Evolutionary conservation across 1,140 invertebrate species (phyloP).

Genomic region (Drosophila rufa): DNA sequence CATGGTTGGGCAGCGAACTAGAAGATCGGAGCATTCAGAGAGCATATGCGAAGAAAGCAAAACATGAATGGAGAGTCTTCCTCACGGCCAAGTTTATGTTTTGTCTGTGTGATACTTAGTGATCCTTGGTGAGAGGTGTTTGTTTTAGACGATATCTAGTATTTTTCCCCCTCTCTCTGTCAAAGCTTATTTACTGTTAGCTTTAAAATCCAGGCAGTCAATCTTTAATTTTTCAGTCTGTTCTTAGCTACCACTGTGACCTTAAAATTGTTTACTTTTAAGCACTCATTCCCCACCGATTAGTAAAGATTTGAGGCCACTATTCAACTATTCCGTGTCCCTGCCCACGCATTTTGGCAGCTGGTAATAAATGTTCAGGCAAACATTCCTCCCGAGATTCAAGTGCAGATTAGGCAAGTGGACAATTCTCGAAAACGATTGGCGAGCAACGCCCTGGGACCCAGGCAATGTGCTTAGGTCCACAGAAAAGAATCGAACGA

Average conservation of each 20-base stretch:
- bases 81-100: too few species aligned
- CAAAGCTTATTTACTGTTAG: too few species aligned
- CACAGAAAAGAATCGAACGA: slow-evolving; percentile 43
- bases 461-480: slow-evolving; percentile 65
- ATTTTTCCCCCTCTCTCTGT: too few species aligned
- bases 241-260: not conserved
- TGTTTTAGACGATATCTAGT: too few species aligned
- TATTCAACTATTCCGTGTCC: slow-evolving; percentile 3
- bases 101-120: too few species aligned
- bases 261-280: not conserved
- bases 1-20: too few species aligned
- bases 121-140: too few species aligned
- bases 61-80: too few species aligned
- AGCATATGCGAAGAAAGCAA: too few species aligned
- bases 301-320: not conserved
- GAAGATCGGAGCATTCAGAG: too few species aligned
- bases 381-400: slow-evolving; percentile 37
- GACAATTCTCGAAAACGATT: slow-evolving; percentile 60
- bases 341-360: slow-evolving; percentile 32
- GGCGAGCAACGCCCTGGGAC: slow-evolving; percentile 53
- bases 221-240: too few species aligned
- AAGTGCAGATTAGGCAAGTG: slow-evolving; percentile 63
- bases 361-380: slow-evolving; percentile 15
- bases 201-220: too few species aligned
- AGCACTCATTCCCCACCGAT: not conserved